A percentile compares a stretch with the other conserved stretches of the same genome.
phyloP scores from a whole-genome alignment of 2,888 invertebrate species.

The Scaptomyza caliginosa region DNA sequence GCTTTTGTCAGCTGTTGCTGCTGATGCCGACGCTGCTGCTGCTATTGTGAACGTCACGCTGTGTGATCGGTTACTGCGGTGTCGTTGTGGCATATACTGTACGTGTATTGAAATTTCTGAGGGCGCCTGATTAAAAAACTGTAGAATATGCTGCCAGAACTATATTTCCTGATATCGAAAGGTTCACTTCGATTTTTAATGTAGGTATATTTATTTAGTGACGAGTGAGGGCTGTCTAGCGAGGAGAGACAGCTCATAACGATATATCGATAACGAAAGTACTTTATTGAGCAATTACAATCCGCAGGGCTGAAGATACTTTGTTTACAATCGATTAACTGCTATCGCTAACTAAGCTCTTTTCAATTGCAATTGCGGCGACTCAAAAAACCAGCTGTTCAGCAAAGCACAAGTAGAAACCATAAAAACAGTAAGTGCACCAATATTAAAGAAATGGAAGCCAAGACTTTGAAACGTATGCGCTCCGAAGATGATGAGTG shows the following conservation, averaged over 20 bases:
- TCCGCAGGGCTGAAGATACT: not conserved
- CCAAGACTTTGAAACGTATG: slow-evolving; percentile 45
- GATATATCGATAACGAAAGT: not conserved
- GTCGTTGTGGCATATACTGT: slow-evolving; percentile 10
- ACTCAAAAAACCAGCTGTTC: not conserved
- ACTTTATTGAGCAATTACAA: not conserved
- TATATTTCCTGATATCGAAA: slow-evolving; percentile 11
- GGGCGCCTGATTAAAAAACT: not conserved
- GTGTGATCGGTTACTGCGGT: slow-evolving; percentile 1
- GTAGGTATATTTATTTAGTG: slow-evolving; percentile 1
- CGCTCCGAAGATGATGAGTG: slow-evolving; percentile 61
- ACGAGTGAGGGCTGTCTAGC: slow-evolving; percentile 9
- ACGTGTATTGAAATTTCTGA: slow-evolving; percentile 7
- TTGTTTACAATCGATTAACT: not conserved
- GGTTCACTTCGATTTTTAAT: slow-evolving; percentile 23
- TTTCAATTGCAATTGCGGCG: slow-evolving; percentile 9
- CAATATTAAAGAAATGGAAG: slow-evolving; percentile 28
- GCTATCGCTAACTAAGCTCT: not conserved
- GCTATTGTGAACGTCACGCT: slow-evolving; percentile 32
- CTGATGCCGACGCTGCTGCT: not conserved
- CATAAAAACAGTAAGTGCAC: not conserved
- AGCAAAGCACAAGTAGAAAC: not conserved
- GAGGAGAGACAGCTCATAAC: not conserved
- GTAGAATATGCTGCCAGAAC: slow-evolving; percentile 5
- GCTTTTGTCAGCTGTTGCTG: slow-evolving; percentile 26